phyloP scores from a whole-genome alignment of 2,113 vertebrate species.

The Muntiacus reevesi region DNA sequence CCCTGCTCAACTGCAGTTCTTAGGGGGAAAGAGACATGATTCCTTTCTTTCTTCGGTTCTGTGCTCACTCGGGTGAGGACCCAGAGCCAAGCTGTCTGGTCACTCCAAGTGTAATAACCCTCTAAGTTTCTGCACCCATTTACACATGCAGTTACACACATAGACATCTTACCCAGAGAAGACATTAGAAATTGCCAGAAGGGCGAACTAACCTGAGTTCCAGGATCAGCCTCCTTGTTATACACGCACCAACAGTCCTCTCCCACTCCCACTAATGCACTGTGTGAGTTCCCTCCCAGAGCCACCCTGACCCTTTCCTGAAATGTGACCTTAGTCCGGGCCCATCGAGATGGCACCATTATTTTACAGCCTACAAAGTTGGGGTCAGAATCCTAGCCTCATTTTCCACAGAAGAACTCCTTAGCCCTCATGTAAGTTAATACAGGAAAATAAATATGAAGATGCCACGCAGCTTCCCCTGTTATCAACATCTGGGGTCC shows the following conservation, averaged over 20 bases:
- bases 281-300: background rate
- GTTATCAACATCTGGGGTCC: background rate
- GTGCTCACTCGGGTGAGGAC: background rate
- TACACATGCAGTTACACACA: background rate
- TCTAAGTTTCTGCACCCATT: background rate
- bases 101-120: too few species aligned
- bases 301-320: background rate
- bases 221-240: background rate
- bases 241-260: accelerated
- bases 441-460: background rate
- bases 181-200: background rate
- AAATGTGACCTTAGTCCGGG: background rate
- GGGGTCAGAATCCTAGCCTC: background rate
- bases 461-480: background rate
- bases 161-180: background rate
- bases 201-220: background rate
- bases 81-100: background rate
- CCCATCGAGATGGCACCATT: background rate
- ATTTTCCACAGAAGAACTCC: background rate
- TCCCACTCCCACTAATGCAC: too few species aligned
- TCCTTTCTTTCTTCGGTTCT: background rate
- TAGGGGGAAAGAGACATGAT: background rate
- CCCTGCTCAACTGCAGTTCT: background rate
- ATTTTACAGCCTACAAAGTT: background rate
- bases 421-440: background rate